Conservation (phyloP, 1,140 invertebrate genomes). For the Plodia interpunctella region DNA sequence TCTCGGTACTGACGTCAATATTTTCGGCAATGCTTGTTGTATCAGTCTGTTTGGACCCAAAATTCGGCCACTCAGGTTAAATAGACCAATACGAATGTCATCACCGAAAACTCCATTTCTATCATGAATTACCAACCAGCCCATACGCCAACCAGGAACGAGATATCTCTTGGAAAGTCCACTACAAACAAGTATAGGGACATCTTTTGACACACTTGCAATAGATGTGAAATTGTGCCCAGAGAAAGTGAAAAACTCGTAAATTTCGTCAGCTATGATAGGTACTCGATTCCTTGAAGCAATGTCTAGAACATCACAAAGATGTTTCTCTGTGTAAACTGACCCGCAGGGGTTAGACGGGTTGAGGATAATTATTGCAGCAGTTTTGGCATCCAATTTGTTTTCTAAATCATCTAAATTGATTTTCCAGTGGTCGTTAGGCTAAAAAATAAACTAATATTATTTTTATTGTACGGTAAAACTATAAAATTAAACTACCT, state of each 20-base stretch:
- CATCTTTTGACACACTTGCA: conserved; percentile 89
- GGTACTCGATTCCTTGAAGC: conserved; percentile 90
- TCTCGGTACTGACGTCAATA: conserved; percentile 90
- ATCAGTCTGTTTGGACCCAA: conserved; percentile 94
- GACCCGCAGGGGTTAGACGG: conserved; percentile 99
- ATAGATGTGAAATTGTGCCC: conserved; percentile 89
- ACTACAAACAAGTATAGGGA: conserved; percentile 95
- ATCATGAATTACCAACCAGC: conserved; percentile 98
- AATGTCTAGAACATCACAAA: conserved; percentile 87
- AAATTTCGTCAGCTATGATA: conserved; percentile 96
- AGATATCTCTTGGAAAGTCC: conserved; percentile 96
- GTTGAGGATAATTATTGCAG: conserved; percentile 96
- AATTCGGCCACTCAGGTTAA: conserved; percentile 88
- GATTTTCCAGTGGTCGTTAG: conserved; percentile 93
- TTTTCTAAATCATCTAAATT: conserved; percentile 92
- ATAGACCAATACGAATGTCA: conserved; percentile 84
- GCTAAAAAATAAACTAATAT: conserved; percentile 74
- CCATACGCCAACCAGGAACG: conserved; percentile 97
- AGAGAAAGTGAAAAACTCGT: conserved; percentile 94
- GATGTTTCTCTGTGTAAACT: conserved; percentile 89
- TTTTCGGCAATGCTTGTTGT: conserved; percentile 93
- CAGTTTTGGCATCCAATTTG: conserved; percentile 93
- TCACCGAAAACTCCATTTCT: conserved; percentile 82
- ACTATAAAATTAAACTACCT: too few species aligned
- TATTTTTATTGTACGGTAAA: too few species aligned